Percentiles rank a stretch among this genome's conserved stretches.
These are phyloP conservation scores for Desoria tigrina DNA, from an alignment of 2,888 invertebrate genomes.

Conservation along the genomic window DNA sequence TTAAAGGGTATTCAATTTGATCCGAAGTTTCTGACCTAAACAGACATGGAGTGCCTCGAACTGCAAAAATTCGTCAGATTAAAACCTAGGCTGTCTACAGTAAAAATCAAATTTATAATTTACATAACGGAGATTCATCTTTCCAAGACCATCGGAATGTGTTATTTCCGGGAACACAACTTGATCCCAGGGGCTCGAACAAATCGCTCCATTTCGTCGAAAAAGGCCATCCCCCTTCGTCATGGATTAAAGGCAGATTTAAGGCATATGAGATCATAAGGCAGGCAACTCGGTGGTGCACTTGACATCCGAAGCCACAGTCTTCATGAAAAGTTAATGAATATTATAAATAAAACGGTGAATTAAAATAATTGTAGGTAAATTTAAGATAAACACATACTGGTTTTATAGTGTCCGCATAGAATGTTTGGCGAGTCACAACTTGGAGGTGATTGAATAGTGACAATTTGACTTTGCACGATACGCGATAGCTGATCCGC, in stretches of 20 bases:
- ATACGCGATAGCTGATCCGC: not conserved
- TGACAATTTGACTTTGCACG: not conserved
- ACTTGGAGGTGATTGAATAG: not conserved
- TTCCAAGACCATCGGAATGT: conserved; percentile 26
- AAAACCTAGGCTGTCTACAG: too few relatives aligned
- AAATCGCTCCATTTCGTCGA: conserved; percentile 19
- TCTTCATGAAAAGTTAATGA: too few relatives aligned
- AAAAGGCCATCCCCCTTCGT: conserved; percentile 25
- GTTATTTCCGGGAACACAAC: conserved; percentile 10
- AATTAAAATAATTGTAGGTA: too few relatives aligned
- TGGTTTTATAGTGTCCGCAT: not conserved
- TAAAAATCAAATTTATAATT: too few relatives aligned
- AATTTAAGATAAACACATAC: too few relatives aligned
- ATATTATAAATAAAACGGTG: too few relatives aligned
- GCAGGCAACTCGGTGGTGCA: conserved; percentile 36
- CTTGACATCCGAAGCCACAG: conserved; percentile 38
- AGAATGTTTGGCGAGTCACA: not conserved
- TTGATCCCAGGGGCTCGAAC: conserved; percentile 25
- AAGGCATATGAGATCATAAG: conserved; percentile 28
- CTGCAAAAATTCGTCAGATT: not conserved
- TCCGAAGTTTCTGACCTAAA: not conserved
- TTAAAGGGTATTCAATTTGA: conserved; percentile 2
- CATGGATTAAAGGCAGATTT: conserved; percentile 33
- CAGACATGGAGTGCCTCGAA: not conserved
- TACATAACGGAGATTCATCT: not conserved